Conservation (phyloP, 2,113 vertebrate genomes). For the Danio rerio region DNA sequence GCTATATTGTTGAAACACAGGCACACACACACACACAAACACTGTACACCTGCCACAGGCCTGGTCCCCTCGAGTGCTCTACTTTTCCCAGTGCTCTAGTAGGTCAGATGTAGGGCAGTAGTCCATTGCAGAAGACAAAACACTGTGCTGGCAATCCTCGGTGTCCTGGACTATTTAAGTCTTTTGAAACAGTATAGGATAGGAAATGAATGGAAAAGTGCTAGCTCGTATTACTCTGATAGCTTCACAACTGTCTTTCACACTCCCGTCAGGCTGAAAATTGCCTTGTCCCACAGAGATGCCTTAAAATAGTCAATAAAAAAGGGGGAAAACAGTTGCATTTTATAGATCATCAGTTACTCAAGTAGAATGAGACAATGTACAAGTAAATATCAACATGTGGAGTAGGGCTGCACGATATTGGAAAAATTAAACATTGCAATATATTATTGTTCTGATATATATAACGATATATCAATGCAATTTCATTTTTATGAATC, state of each 20-base stretch:
- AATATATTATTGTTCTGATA: no score
- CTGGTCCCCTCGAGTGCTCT: background rate
- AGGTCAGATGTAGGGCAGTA: conserved; percentile 49
- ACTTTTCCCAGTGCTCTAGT: conserved; percentile 27
- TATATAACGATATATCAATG: no score
- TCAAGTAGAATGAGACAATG: background rate
- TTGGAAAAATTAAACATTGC: no score
- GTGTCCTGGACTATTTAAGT: background rate
- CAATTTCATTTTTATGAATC: no score
- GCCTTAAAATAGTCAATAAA: background rate
- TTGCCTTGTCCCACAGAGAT: conserved; percentile 25
- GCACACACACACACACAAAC: conserved; percentile 10
- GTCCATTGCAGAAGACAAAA: background rate
- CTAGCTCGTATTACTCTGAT: conserved; percentile 26
- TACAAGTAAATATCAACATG: no score
- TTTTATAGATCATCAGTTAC: background rate
- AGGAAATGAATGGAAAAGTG: conserved; percentile 11
- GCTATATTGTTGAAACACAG: conserved; percentile 14
- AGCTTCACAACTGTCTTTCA: conserved; percentile 37
- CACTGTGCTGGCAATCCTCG: background rate
- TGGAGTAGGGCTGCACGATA: no score
- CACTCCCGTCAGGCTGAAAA: conserved; percentile 31
- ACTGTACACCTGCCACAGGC: conserved; percentile 8
- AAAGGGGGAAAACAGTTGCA: background rate
- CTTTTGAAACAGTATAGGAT: background rate